A percentile compares a stretch with the other conserved stretches of the same genome.
Conservation (phyloP, 23 tunicate species). For the Trididemnum miniatum region DNA sequence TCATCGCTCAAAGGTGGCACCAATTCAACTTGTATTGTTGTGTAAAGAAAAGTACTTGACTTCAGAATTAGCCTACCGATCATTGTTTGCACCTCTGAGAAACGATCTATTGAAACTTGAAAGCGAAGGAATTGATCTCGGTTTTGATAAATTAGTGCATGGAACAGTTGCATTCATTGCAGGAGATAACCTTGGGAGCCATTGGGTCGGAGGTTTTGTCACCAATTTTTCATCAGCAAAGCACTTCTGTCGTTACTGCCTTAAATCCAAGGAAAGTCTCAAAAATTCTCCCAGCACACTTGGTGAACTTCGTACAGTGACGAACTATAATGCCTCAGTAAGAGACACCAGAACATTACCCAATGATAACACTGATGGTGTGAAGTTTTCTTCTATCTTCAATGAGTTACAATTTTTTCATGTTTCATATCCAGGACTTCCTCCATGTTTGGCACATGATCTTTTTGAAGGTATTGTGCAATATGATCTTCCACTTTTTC, state of each 20-base stretch:
- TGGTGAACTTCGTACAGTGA: background rate
- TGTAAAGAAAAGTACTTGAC: conserved; percentile 36
- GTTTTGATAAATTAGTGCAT: background rate
- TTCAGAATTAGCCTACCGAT: background rate
- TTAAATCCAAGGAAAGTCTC: background rate
- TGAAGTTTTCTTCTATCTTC: conserved; percentile 6
- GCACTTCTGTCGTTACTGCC: conserved; percentile 46
- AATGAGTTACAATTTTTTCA: conserved; percentile 19
- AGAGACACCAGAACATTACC: background rate
- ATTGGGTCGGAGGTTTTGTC: conserved; percentile 53
- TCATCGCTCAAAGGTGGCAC: conserved; percentile 34
- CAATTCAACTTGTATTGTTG: conserved; percentile 38
- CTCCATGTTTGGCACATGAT: conserved; percentile 44
- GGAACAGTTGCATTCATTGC: conserved; percentile 31
- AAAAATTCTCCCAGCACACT: background rate
- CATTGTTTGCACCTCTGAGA: conserved; percentile 34
- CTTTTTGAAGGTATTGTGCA: conserved; percentile 48
- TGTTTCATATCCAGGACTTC: conserved; percentile 30
- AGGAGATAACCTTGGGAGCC: conserved; percentile 61
- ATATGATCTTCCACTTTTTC: conserved; percentile 35
- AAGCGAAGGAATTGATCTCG: conserved; percentile 49
- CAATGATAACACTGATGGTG: background rate
- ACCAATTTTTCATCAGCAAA: conserved; percentile 29
- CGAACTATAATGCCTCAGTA: background rate
- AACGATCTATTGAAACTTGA: conserved; percentile 36